Evolutionary conservation across 2,888 invertebrate genomes (phyloP).

Genomic region (Pinctada fucata): DNA sequence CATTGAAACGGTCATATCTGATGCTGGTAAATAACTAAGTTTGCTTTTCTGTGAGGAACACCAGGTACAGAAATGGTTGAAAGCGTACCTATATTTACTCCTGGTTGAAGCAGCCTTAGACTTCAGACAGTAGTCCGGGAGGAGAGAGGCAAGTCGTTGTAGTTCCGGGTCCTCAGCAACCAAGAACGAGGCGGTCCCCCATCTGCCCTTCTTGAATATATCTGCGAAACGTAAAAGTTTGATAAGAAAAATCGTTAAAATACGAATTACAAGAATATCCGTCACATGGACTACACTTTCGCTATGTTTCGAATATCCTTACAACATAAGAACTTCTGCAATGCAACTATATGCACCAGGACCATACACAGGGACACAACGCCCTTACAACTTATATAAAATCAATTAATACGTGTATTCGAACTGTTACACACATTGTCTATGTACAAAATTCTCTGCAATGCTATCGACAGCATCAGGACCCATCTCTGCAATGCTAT

Average conservation of each 20-base stretch:
- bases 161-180: background rate
- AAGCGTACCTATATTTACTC: background rate
- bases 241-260: too few relatives aligned
- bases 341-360: background rate
- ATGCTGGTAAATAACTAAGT: slow-evolving; percentile 6
- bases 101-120: background rate
- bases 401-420: too few relatives aligned
- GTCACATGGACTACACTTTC: too few relatives aligned
- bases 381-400: too few relatives aligned
- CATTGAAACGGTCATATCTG: slow-evolving; percentile 16
- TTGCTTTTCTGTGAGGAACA: background rate
- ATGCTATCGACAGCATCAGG: background rate
- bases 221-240: too few relatives aligned
- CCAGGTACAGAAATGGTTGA: background rate
- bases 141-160: background rate
- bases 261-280: too few relatives aligned
- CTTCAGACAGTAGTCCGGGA: slow-evolving; percentile 2
- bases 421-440: too few relatives aligned
- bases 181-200: background rate
- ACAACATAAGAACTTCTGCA: too few relatives aligned
- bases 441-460: too few relatives aligned
- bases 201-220: too few relatives aligned
- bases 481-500: background rate
- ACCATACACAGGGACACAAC: too few relatives aligned
- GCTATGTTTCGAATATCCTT: too few relatives aligned